A percentile compares a stretch with the other conserved stretches of the same genome.
These are phyloP conservation scores for Callipepla californica DNA, from an alignment of 2,113 vertebrate genomes.

Conservation along the genomic window DNA sequence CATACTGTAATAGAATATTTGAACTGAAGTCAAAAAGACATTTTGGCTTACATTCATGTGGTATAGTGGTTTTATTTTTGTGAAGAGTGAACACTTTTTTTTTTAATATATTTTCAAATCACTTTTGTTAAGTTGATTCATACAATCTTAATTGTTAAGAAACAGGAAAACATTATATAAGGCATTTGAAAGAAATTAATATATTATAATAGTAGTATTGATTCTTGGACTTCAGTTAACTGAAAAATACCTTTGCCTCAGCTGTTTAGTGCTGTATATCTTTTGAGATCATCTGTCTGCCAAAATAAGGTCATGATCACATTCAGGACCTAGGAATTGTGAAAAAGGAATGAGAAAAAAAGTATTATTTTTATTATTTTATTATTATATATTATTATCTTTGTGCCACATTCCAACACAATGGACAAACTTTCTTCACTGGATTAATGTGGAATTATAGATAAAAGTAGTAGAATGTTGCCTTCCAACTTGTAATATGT, in stretches of 20 bases:
- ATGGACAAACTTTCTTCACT: neutral
- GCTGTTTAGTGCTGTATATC: neutral
- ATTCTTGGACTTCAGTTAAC: neutral
- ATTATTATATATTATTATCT: no score
- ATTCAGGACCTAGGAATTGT: rapidly evolving
- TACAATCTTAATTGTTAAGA: neutral
- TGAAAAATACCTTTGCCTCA: neutral
- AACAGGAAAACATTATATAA: neutral
- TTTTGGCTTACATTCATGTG: neutral
- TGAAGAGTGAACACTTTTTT: neutral
- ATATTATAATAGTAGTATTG: neutral
- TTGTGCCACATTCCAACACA: neutral
- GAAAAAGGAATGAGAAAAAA: neutral
- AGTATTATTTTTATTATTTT: no score
- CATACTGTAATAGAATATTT: neutral
- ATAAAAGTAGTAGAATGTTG: neutral
- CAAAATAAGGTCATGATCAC: rapidly evolving
- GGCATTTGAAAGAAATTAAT: neutral
- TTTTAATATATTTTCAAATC: neutral
- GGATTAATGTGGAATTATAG: neutral
- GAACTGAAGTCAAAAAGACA: neutral
- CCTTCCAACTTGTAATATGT: rapidly evolving
- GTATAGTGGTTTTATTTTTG: neutral
- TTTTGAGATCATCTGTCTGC: neutral
- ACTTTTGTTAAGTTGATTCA: neutral